Base-by-base conservation (phyloP, 2,888 invertebrate genomes). In the Teleiodes luculella region DNA sequence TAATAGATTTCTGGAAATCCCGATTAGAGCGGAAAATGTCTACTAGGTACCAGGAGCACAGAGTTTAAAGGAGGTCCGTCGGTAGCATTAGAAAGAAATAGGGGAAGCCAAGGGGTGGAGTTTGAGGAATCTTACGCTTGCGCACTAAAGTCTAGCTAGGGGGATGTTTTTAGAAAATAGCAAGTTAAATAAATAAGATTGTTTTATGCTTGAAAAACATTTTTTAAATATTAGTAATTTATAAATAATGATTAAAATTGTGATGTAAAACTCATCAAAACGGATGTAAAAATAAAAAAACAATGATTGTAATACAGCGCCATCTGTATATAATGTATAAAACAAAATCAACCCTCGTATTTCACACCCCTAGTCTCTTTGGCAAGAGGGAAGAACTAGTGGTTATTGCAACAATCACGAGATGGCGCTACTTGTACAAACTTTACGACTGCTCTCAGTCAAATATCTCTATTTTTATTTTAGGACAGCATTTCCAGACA, bases 1-100 rank as follows among this genome's bases (percentile, higher is more conserved):
- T 75, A 80, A 78, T 78, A 80, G 80, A 75, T 78, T 78, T 76
- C 80, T 79, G 86, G 69, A 86, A 86, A 87, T 82, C 86, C 86
- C 85, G 88, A 89, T 89, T 88, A 89, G 86, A 89, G 87, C 87
- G 87, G 87, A 89, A 88, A 89, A 89, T 86, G 76, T 86, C 86
- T 85, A 84, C 85, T 81, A 64, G 63, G 60, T 85, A 89, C 86
- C 72, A 86, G 86, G 87, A 58, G 41, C 53, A 20, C 76, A 89
- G 72, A 66, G 61, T 39, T 31, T 30, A 28, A 33, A 16, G 60
- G 58, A 53, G 70, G 2, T 51, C 1, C 61, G 58, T 55, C 53
- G 58, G 55, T 55, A 64, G 67, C 57, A 66, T 72, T 72, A 76
- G 79, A 74, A 70, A 70, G 71, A 66, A 76, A 76, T 64, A 71